Evolutionary conservation across 1,140 invertebrate species (phyloP).

Genomic region (Prorops nasuta): DNA sequence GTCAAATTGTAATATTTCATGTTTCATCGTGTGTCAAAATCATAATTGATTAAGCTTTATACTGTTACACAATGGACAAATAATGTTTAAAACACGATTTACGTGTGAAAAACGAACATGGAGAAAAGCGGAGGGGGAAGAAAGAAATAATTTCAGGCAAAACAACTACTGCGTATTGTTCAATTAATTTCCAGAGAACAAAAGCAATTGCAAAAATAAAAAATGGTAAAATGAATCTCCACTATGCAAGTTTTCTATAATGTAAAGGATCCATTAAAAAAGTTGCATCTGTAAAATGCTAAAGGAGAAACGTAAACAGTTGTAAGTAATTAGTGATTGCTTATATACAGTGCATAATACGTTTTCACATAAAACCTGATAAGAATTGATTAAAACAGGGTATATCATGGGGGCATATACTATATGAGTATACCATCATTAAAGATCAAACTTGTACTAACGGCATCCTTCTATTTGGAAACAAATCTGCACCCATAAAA

Average conservation of each 20-base stretch:
- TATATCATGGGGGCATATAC: background rate
- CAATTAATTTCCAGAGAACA: background rate
- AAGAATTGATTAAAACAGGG: background rate
- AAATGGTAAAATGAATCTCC: background rate
- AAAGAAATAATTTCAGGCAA: background rate
- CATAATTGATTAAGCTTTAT: no score
- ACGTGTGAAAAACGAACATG: no score
- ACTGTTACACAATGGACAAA: no score
- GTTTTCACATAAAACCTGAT: slow-evolving; percentile 12
- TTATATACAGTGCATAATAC: slow-evolving; percentile 20
- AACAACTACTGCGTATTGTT: background rate
- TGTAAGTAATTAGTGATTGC: slow-evolving; percentile 33
- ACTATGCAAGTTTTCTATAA: background rate
- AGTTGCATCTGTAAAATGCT: slow-evolving; percentile 7
- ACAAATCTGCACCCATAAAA: slow-evolving; percentile 24
- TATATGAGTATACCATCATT: slow-evolving; percentile 22
- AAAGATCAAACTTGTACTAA: slow-evolving; percentile 31
- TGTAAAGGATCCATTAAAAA: no score
- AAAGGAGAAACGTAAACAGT: slow-evolving; percentile 25
- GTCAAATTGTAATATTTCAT: no score
- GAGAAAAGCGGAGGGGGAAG: no score
- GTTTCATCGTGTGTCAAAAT: no score
- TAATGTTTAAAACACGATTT: no score
- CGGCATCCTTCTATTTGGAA: slow-evolving; percentile 14
- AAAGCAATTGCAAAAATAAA: background rate